Conservation (phyloP, 2,888 invertebrate species). For the Drosophila kanekoi region DNA sequence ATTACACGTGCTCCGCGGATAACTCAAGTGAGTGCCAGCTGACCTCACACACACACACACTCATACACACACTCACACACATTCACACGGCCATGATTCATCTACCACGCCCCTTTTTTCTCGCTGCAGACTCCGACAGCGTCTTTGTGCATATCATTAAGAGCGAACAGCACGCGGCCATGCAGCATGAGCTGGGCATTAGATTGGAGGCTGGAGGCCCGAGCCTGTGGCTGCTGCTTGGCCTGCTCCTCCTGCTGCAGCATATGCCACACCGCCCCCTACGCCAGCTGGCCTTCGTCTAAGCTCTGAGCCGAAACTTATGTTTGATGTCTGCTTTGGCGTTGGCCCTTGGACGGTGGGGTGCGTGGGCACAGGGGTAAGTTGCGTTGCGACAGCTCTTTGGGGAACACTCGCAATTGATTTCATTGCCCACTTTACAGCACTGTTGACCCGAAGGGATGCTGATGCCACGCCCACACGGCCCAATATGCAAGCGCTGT, state of each 20-base stretch:
- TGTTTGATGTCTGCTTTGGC: conserved; percentile 64
- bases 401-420: conserved; percentile 39
- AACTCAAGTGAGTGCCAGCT: conserved; percentile 87
- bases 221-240: conserved; percentile 72
- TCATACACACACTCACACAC: not conserved
- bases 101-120: conserved; percentile 2
- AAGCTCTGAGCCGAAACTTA: conserved; percentile 62
- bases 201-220: conserved; percentile 75
- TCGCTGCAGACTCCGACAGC: conserved; percentile 89
- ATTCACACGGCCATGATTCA: conserved; percentile 51
- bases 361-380: conserved; percentile 30
- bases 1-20: conserved; percentile 95
- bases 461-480: conserved; percentile 23
- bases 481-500: conserved; percentile 12
- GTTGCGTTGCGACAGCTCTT: conserved; percentile 27
- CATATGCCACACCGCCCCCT: conserved; percentile 27
- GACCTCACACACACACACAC: conserved; percentile 11
- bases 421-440: conserved; percentile 42
- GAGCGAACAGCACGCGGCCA: conserved; percentile 89
- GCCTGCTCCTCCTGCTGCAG: conserved; percentile 63
- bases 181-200: conserved; percentile 86
- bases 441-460: not conserved
- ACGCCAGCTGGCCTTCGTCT: conserved; percentile 30
- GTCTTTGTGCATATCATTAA: conserved; percentile 94
- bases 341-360: conserved; percentile 7